These are phyloP conservation scores for Micronycteris hirsuta DNA, from an alignment of 2,113 vertebrate genomes.

Conservation along the genomic window DNA sequence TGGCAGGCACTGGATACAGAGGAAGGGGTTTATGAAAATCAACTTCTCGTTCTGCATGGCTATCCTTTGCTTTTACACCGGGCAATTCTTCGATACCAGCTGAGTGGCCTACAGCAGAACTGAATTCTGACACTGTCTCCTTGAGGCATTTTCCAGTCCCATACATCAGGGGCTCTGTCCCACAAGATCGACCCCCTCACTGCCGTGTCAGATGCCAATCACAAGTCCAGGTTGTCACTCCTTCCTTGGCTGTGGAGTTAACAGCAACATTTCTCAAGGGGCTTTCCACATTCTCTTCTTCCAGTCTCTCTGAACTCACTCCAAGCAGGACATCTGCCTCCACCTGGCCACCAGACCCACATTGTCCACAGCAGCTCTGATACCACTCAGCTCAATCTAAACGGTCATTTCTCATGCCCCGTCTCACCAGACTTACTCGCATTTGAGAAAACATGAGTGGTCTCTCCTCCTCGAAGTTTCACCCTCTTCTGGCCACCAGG, in stretches of 20 bases:
- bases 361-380: not conserved
- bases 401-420: not conserved
- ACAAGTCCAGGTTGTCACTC: not conserved
- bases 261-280: not conserved
- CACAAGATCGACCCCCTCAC: not conserved
- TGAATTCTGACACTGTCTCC: not conserved
- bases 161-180: not conserved
- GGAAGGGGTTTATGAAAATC: not conserved
- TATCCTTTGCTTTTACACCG: not conserved
- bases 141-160: not conserved
- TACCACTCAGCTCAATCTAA: not conserved
- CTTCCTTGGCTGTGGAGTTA: not conserved
- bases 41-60: not conserved
- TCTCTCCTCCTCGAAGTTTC: not conserved
- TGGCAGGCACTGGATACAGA: accelerated
- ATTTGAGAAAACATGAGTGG: not conserved
- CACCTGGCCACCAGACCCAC: not conserved
- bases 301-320: not conserved
- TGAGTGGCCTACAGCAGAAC: not conserved
- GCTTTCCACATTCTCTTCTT: not conserved
- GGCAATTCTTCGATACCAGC: not conserved
- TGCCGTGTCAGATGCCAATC: not conserved
- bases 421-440: not conserved
- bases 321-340: not conserved
- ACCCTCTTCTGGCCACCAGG: too few relatives aligned